Conservation (phyloP, 2,113 vertebrate species). For the Myrmecobius fasciatus region DNA sequence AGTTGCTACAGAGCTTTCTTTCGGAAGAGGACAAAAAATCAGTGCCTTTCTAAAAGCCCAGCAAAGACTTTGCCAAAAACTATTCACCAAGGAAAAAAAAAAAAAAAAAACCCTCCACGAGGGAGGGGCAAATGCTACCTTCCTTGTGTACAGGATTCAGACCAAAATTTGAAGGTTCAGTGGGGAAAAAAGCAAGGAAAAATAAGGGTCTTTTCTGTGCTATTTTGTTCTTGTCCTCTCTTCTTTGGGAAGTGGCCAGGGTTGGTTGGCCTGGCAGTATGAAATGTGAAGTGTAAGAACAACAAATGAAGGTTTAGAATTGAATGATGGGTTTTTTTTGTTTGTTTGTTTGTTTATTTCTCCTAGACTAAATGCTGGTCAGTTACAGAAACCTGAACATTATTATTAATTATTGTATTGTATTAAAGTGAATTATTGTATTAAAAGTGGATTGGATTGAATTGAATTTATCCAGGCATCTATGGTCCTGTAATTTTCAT, state of each 20-base stretch:
- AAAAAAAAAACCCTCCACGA: too few species aligned
- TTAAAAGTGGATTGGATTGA: too few species aligned
- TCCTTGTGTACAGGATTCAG: background rate
- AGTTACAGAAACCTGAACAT: background rate
- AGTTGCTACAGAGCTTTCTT: slow-evolving; percentile 43
- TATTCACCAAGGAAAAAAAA: slow-evolving; percentile 43
- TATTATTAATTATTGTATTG: too few species aligned
- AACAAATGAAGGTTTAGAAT: background rate
- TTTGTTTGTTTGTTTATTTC: background rate
- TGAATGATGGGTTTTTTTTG: background rate
- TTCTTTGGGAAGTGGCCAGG: background rate
- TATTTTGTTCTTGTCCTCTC: background rate
- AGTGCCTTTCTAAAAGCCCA: slow-evolving; percentile 10
- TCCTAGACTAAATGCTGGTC: background rate
- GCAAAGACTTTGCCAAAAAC: slow-evolving; percentile 49
- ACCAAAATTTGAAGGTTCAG: background rate
- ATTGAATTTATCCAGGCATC: background rate
- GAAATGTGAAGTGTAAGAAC: background rate
- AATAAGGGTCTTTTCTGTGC: background rate
- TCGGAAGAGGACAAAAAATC: slow-evolving; percentile 17
- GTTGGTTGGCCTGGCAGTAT: background rate
- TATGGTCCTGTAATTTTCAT: background rate
- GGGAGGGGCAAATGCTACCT: background rate
- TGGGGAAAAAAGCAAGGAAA: slow-evolving; percentile 18
- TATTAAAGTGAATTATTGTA: too few species aligned